These are phyloP conservation scores for Leptarthrus brevirostris DNA, from an alignment of 2,888 invertebrate species.

Conservation along the genomic window DNA sequence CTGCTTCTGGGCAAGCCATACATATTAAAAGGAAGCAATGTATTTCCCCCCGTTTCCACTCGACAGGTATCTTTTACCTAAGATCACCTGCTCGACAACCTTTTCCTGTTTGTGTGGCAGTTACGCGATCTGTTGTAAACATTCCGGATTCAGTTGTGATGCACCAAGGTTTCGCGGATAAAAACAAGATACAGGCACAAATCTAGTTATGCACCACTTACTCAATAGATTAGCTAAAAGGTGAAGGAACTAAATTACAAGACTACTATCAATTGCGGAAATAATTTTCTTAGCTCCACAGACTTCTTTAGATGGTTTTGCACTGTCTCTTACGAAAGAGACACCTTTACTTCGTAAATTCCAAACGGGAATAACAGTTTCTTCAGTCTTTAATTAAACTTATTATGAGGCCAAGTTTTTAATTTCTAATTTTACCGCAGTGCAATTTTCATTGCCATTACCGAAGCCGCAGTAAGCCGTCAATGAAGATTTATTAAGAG, in stretches of 20 bases:
- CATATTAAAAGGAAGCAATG: not conserved
- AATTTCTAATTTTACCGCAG: too few relatives aligned
- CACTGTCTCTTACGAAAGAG: too few relatives aligned
- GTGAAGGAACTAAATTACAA: slow-evolving; percentile 39
- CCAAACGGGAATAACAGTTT: too few relatives aligned
- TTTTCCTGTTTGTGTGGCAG: slow-evolving; percentile 10
- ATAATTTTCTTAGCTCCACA: too few relatives aligned
- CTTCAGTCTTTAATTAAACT: too few relatives aligned
- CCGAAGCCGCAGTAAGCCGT: too few relatives aligned
- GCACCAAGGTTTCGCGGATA: not conserved
- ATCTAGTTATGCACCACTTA: not conserved
- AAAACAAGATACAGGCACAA: not conserved
- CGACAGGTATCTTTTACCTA: slow-evolving; percentile 1
- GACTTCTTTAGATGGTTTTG: too few relatives aligned
- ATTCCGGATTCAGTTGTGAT: slow-evolving; percentile 30
- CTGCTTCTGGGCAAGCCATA: slow-evolving; percentile 35
- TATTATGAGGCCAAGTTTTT: too few relatives aligned
- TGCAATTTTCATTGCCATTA: too few relatives aligned
- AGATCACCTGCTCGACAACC: slow-evolving; percentile 16
- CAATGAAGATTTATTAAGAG: too few relatives aligned
- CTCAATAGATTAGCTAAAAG: slow-evolving; percentile 1
- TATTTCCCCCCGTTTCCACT: not conserved
- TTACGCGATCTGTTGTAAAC: slow-evolving; percentile 34
- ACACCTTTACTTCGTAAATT: too few relatives aligned
- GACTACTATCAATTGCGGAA: not conserved